Evolutionary conservation across 2,888 invertebrate genomes (phyloP), one percentile per base, ranked within the genome.

Genomic region (Cataglyphis altisquamis): DNA sequence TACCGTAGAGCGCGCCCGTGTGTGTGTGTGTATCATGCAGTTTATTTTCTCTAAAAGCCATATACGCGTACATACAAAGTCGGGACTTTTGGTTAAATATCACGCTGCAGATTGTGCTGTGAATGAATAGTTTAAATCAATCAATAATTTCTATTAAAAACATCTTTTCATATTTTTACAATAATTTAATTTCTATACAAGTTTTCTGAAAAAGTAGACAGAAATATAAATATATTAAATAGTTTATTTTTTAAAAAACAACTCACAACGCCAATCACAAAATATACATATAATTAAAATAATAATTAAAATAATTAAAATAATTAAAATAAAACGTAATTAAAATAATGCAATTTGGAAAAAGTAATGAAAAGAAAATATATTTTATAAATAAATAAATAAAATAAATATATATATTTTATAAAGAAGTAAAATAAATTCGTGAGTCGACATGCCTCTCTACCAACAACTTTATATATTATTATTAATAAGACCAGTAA

Each of bases 21-120:
- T 15, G 12, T 45, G 3, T 45, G 15, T 45, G 12, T 15, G 39
- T 39, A 4, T 41, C n/a, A 6, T 2, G 21, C 4, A 68, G 21
- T 36, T 48, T 41, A 55, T 67, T 77, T 70, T 45, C 57, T 70
- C 4, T 55, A 45, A 29, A 68, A 68, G 68, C 15, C 39, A 21
- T 48, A 21, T 45, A 45, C 41, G 39, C 5, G 21, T 52, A 55
- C 25, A 55, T 32, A 77, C 25, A 4, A 77, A 55, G 25, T 67
- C 32, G 32, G 29, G 25, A 66, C 57, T 70, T 78, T 5, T 39
- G 21, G 0, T 5, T 55, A 41, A n/a, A 39, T 41, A 55, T 41
- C 15, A 15, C 9, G 15, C n/a, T 15, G 32, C 32, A 74, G 15
- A 10, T 15, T 3, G 5, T 32, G 6, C 3, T 74, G 3, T 15